Percentiles rank a stretch among this genome's conserved stretches.
These are phyloP conservation scores for Trachymyrmex septentrionalis DNA, from an alignment of 1,140 invertebrate species.

Conservation along the genomic window DNA sequence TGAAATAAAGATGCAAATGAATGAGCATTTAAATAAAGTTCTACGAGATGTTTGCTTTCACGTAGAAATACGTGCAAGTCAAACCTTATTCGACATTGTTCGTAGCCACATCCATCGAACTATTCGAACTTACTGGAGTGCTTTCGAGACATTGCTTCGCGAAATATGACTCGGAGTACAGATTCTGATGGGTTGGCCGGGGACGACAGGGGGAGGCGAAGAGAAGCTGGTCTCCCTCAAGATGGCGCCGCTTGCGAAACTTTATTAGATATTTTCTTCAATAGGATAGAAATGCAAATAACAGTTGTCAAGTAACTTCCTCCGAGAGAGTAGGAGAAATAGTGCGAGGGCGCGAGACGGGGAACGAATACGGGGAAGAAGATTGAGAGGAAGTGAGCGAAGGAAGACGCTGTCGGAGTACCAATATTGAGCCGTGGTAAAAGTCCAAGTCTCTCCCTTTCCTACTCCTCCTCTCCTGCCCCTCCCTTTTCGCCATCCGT, in stretches of 20 bases:
- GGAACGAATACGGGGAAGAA: conserved; percentile 59
- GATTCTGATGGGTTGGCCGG: conserved; percentile 62
- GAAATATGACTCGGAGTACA: conserved; percentile 65
- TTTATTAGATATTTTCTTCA: conserved; percentile 84
- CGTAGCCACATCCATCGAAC: conserved; percentile 62
- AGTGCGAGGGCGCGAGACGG: conserved; percentile 49
- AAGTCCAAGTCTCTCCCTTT: conserved; percentile 74
- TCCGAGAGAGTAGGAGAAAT: conserved; percentile 65
- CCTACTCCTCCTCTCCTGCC: conserved; percentile 19
- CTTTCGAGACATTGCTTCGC: conserved; percentile 42
- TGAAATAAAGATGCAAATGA: neutral
- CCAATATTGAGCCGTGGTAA: conserved; percentile 83
- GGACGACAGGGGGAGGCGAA: conserved; percentile 1
- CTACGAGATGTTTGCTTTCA: neutral
- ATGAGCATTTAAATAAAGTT: neutral
- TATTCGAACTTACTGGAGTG: conserved; percentile 59
- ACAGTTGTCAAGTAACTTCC: conserved; percentile 82
- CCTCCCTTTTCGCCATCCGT: conserved; percentile 47
- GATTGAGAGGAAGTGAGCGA: conserved; percentile 72
- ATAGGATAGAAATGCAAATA: conserved; percentile 83
- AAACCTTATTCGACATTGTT: conserved; percentile 35
- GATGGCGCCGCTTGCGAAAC: conserved; percentile 75
- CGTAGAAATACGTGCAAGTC: neutral
- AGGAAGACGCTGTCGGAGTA: conserved; percentile 74
- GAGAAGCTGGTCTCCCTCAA: conserved; percentile 64